Evolutionary conservation across 1,140 invertebrate species (phyloP), one percentile per base, ranked within the genome.

Genomic region (Callitettix versicolor): DNA sequence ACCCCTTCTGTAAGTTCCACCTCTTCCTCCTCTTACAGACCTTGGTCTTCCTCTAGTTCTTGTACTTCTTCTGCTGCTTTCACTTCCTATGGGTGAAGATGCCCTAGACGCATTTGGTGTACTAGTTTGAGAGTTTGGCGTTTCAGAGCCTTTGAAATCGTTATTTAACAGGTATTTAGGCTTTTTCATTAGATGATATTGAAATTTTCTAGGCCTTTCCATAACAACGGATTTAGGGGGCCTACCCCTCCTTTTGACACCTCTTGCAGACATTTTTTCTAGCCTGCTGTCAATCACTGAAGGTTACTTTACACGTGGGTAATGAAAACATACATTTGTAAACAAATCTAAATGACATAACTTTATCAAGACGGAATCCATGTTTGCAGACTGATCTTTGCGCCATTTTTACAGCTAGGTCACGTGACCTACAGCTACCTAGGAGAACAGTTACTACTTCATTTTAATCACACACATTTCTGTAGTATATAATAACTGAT

Each of bases 111-210:
- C 78, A 11, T 80, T 83, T 9, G 88, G 87, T 9, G 88, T 88
- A 64, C 84, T 86, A 17, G 79, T 75, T 62, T 86, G 72, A 3
- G 76, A 77, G 47, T 67, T 73, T 12, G 78, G 65, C 14, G 81
- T 84, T 63, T 82, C 76, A 1, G 76, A 74, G 58, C 78, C 83
- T 64, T 77, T 78, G 66, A 76, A 78, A 44, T 68, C 70, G 68
- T 80, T 76, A 64, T 79, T 79, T 69, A 80, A 75, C 63, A 91
- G 76, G 73, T 92, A 93, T 78, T 91, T 92, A 7, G 91, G 90
- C 71, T 93, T 94, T 73, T 92, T 91, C 68, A 92, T 78, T 66
- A 91, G 74, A 74, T 88, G 84, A 73, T 85, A 88, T 68, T 87
- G 85, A 72, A 87, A 89, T 74, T 86, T 88, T 66, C 81, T 83